These are phyloP conservation scores for Engystomops pustulosus DNA, from an alignment of 2,113 vertebrate genomes.

Conservation along the genomic window DNA sequence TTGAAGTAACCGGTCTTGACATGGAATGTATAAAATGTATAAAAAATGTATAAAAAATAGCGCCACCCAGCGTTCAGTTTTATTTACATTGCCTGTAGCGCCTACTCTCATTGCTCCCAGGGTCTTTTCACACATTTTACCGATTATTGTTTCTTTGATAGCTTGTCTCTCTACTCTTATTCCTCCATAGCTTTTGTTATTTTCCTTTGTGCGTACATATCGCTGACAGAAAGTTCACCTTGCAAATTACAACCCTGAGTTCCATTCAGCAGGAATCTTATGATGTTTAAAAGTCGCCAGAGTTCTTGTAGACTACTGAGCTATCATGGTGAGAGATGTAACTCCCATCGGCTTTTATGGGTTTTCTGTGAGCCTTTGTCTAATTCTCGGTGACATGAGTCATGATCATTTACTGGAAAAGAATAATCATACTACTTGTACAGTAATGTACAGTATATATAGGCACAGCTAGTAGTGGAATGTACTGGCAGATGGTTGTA, in stretches of 20 bases:
- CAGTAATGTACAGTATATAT: background rate
- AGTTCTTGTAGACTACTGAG: background rate
- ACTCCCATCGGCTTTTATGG: background rate
- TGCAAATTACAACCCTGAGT: slow-evolving; percentile 29
- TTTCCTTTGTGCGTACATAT: slow-evolving; percentile 5
- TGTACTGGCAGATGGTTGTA: no score
- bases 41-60: no score
- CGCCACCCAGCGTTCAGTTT: background rate
- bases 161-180: background rate
- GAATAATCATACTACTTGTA: background rate
- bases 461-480: background rate
- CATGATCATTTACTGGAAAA: background rate
- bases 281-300: slow-evolving; percentile 24
- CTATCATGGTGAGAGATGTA: background rate
- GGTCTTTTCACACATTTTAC: background rate
- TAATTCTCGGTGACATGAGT: slow-evolving; percentile 15
- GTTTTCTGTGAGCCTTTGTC: slow-evolving; percentile 19
- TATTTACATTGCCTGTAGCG: background rate
- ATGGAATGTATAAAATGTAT: background rate
- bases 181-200: background rate
- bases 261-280: slow-evolving; percentile 29
- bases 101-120: background rate
- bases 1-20: background rate
- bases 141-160: slow-evolving; percentile 19
- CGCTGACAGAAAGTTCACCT: slow-evolving; percentile 41